Evolutionary conservation across 2,888 invertebrate species (phyloP), one percentile per base, ranked within the genome.

Genomic region (Drosophila ustulata): DNA sequence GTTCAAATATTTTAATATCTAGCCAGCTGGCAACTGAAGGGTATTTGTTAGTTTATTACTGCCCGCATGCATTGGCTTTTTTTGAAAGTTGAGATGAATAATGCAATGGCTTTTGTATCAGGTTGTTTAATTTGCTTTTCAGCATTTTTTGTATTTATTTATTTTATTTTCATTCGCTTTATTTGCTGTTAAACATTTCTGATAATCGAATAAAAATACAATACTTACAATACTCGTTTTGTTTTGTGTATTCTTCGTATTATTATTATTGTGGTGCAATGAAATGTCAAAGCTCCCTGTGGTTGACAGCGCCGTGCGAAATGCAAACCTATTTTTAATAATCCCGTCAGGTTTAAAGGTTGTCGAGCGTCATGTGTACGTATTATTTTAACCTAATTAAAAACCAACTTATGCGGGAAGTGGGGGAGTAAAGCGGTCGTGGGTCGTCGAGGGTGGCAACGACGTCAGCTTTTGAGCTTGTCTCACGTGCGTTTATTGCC

Each of bases 381-480:
- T 34, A 37, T 34, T 43, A 55, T 53, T 56, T 77, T 57, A 66
- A 64, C 62, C 78, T 72, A 77, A 77, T 77, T 77, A 75, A 72
- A 72, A 59, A 6, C 51, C 18, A 51, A 58, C 52, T 47, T 47
- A 63, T 39, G 28, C 18, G 18, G 18, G 1, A 18, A 13, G 25
- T 18, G 4, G 26, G 11, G 6, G 7, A 30, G n/a, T 18, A 34
- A 7, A 0, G 37, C 18, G 18, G 18, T 18, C 18, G 18, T 18
- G 18, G 18, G 18, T 18, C 1, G 18, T 18, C 18, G 4, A 6
- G 34, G 28, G 28, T 30, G 7, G 41, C 13, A 50, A 39, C 58
- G 71, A 71, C 59, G 55, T 71, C 47, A 58, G 47, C 55, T 50
- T 7, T 41, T 3, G 5, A 51, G 25, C 9, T 18, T 18, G 58